Conservation (phyloP, 2,113 vertebrate genomes). For the Onychostoma macrolepis region DNA sequence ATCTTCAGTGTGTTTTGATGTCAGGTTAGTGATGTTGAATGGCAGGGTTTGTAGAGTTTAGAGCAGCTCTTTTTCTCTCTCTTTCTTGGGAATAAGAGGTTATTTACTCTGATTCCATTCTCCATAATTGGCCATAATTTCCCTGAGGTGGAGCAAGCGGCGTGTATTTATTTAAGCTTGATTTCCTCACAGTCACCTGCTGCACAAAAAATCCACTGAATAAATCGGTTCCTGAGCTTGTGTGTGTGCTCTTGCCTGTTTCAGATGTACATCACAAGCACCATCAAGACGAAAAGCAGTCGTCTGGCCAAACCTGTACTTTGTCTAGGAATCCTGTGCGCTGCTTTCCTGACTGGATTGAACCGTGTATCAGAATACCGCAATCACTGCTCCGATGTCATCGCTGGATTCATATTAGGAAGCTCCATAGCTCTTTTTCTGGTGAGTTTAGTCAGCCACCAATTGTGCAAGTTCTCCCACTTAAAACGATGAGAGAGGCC, state of each 20-base stretch:
- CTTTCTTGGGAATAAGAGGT: background rate
- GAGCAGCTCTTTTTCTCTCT: background rate
- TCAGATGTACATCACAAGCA: constrained; percentile 99
- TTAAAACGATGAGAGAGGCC: too few species aligned
- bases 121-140: constrained; percentile 41
- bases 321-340: constrained; percentile 92
- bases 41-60: background rate
- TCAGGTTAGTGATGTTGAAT: background rate
- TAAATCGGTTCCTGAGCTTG: constrained; percentile 5
- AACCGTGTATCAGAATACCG: constrained; percentile 96
- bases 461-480: too few species aligned
- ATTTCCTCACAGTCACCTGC: constrained; percentile 15
- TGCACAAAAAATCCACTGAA: background rate
- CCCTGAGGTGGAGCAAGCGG: constrained; percentile 21
- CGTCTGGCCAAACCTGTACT: constrained; percentile 95
- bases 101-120: constrained; percentile 27
- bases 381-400: constrained; percentile 95
- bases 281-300: constrained; percentile 97
- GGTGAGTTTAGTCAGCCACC: constrained; percentile 79
- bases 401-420: constrained; percentile 94
- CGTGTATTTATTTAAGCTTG: constrained; percentile 23
- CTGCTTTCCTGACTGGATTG: constrained; percentile 92
- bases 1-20: background rate
- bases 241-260: constrained; percentile 33
- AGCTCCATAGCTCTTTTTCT: constrained; percentile 91